Evolutionary conservation across 92 coral and sea anemone species (phyloP).

Genomic region (Blastomussa wellsi): DNA sequence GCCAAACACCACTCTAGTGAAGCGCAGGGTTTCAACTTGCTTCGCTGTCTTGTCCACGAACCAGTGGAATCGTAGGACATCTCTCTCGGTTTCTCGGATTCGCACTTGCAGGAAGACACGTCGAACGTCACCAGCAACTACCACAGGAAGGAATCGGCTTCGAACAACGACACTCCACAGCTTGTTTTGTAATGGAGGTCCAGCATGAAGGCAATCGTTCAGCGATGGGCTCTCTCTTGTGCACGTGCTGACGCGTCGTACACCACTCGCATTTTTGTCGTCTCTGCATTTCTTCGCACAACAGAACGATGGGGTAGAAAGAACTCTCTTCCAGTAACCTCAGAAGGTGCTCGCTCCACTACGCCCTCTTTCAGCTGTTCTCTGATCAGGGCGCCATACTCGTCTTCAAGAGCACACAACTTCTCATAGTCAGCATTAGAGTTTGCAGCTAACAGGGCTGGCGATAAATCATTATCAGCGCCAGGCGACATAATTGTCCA

Average conservation of each 20-base stretch:
- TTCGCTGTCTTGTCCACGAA: too few relatives aligned
- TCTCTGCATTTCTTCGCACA: constrained; percentile 23
- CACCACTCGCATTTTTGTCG: constrained; percentile 29
- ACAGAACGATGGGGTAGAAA: constrained; percentile 37
- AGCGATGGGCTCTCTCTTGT: constrained; percentile 19
- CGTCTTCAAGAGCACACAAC: too few relatives aligned
- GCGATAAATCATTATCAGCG: constrained; percentile 24
- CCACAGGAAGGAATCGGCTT: constrained; percentile 33
- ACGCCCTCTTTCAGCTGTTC: constrained; percentile 36
- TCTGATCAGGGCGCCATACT: too few relatives aligned
- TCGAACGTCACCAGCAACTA: constrained; percentile 36
- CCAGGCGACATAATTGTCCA: constrained; percentile 75
- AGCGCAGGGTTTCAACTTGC: too few relatives aligned
- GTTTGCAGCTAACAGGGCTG: constrained; percentile 18
- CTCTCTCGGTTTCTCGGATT: constrained; percentile 29
- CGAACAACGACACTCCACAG: too few relatives aligned
- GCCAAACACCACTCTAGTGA: too few relatives aligned
- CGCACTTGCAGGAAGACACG: constrained; percentile 29
- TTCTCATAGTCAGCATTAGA: too few relatives aligned
- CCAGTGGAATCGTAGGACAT: too few relatives aligned
- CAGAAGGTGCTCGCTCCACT: constrained; percentile 28
- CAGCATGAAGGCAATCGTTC: constrained; percentile 27
- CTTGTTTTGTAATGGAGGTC: too few relatives aligned
- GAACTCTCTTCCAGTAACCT: constrained; percentile 26
- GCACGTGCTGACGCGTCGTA: constrained; percentile 40